These are phyloP conservation scores for Stichopus chloronotus DNA, from an alignment of 35 echinoderm and acorn worm species.

Conservation along the genomic window DNA sequence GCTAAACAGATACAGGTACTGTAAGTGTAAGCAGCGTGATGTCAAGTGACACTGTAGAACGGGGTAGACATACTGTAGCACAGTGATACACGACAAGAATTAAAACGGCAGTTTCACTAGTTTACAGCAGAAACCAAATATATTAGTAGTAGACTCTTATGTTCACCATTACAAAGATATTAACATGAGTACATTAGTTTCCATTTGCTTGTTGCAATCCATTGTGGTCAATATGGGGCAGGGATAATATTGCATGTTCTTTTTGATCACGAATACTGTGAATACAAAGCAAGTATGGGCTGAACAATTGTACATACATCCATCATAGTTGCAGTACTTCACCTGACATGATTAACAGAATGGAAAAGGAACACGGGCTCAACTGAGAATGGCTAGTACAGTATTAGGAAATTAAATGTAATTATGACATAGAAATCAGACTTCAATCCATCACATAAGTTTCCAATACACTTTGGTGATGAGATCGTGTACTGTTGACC, in stretches of 20 bases:
- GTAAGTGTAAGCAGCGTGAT: background rate
- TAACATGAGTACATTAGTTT: constrained; percentile 8
- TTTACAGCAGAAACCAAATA: constrained; percentile 7
- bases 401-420: constrained; percentile 6
- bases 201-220: background rate
- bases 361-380: background rate
- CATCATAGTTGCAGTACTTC: background rate
- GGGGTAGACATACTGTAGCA: too few relatives aligned
- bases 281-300: background rate
- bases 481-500: background rate
- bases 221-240: constrained; percentile 16
- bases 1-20: constrained; percentile 18
- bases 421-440: constrained; percentile 23
- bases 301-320: constrained; percentile 6
- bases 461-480: background rate
- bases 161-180: background rate
- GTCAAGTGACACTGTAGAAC: background rate
- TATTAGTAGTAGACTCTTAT: background rate
- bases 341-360: constrained; percentile 1
- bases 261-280: constrained; percentile 1
- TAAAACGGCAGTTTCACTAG: background rate
- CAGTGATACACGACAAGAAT: background rate
- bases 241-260: background rate
- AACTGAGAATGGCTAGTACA: background rate
- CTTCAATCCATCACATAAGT: constrained; percentile 12